Evolutionary conservation across 1,140 invertebrate genomes (phyloP), one percentile per base, ranked within the genome.

Genomic region (Drosophila orosa): DNA sequence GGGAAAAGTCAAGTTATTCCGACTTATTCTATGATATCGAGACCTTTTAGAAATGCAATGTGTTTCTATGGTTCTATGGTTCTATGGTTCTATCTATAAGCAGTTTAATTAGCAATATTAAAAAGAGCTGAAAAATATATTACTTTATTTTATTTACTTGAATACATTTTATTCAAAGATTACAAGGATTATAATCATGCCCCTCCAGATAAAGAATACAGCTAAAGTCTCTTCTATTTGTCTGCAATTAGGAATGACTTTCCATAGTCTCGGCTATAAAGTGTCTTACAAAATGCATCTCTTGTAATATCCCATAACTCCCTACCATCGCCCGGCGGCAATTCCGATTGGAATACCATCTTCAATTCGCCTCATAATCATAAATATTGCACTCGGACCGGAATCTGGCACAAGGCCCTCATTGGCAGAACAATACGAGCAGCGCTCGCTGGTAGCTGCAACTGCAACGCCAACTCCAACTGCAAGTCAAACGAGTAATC

Each of bases 401-500:
- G 44, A 69, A 85, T 85, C 66, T 85, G 56, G 77, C 58, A 80
- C 80, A 80, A 84, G 80, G 81, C 74, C 45, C 67, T 6, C 19
- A 57, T 56, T 57, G 42, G 48, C 50, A 74, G 31, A 63, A 56
- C 47, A 73, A 55, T 63, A 85, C 66, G 78, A 76, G 50, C 40
- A 69, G 63, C 19, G 27, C 44, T 63, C 27, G 42, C 42, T 47
- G 58, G 31, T 17, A 33, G 17, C 31, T 69, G 63, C 67, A 27
- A 68, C 39, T 68, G 8, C 66, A 45, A 31, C 33, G 24, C 8
- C 45, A 48, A 0, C 4, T 63, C 48, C 48, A 10, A 50, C 47
- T 62, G 60, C 37, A 22, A 63, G 54, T 57, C 40, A 76, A 73
- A 77, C 61, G 52, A 73, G 69, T 57, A 79, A 60, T 61, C 54